These are phyloP conservation scores for Dendronephthya gigantea DNA, from an alignment of 64 coral and sea anemone genomes.

Conservation along the genomic window DNA sequence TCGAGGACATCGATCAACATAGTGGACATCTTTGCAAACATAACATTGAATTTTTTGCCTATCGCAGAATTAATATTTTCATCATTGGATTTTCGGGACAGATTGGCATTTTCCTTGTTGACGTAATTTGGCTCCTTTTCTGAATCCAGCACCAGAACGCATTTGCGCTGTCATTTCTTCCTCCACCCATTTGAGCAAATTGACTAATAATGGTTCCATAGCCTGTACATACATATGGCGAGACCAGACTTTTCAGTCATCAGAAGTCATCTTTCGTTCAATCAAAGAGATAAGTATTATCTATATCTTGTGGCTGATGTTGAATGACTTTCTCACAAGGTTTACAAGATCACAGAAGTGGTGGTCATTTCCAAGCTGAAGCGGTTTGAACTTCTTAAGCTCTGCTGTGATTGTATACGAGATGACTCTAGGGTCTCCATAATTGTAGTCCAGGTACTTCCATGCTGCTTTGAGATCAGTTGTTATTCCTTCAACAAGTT, in stretches of 20 bases:
- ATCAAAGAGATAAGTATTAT: conserved; percentile 61
- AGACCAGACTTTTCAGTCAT: conserved; percentile 32
- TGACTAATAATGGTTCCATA: conserved; percentile 39
- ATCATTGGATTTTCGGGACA: no score
- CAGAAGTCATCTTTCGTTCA: conserved; percentile 33
- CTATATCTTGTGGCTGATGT: conserved; percentile 58
- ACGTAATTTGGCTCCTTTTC: conserved; percentile 19
- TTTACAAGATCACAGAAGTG: conserved; percentile 56
- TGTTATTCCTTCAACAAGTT: conserved; percentile 45
- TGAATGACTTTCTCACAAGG: conserved; percentile 43
- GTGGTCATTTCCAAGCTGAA: conserved; percentile 43
- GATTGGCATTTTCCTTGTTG: no score
- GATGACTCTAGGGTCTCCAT: conserved; percentile 51
- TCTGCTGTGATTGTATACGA: conserved; percentile 45
- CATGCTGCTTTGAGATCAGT: conserved; percentile 34
- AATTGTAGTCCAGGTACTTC: conserved; percentile 50
- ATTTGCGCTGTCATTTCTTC: conserved; percentile 44
- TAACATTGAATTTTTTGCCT: neutral
- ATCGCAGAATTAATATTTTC: no score
- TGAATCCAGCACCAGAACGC: conserved; percentile 39
- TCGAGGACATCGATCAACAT: neutral
- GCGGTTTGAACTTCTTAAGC: conserved; percentile 36
- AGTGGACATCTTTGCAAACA: neutral
- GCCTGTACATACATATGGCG: conserved; percentile 20
- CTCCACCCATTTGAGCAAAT: conserved; percentile 47